Percentiles rank a stretch among this genome's conserved stretches.
Conservation (phyloP, 2,888 invertebrate genomes). For the Antheraea yamamai region DNA sequence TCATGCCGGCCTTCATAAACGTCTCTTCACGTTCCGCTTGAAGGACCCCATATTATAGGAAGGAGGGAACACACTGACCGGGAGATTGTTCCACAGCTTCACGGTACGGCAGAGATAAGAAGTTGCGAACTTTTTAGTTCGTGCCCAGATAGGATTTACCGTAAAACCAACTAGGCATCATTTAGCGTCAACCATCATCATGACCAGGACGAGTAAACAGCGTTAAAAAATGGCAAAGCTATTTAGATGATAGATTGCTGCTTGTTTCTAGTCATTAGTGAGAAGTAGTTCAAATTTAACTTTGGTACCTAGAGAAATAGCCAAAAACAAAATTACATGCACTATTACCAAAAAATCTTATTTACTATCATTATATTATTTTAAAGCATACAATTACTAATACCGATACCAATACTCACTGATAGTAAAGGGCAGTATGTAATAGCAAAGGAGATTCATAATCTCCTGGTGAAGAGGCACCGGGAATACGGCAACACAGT, state of each 20-base stretch:
- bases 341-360: not conserved
- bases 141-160: no score
- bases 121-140: no score
- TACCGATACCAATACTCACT: constrained; percentile 81
- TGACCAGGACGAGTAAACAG: not conserved
- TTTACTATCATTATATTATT: not conserved
- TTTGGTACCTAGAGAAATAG: not conserved
- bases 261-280: not conserved
- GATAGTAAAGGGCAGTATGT: constrained; percentile 97
- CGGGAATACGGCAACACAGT: constrained; percentile 96
- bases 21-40: no score
- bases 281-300: not conserved
- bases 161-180: not conserved
- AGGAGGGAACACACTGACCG: no score
- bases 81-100: no score
- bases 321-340: not conserved
- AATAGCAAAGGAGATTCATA: constrained; percentile 96
- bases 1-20: no score
- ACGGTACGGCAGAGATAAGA: no score
- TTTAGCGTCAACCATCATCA: not conserved
- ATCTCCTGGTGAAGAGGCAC: constrained; percentile 95
- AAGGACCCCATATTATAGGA: no score
- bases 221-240: not conserved
- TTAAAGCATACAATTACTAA: not conserved
- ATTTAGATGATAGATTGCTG: not conserved